Base-by-base conservation (phyloP, 1,140 invertebrate genomes). In the Rhagoletis zephyria region DNA sequence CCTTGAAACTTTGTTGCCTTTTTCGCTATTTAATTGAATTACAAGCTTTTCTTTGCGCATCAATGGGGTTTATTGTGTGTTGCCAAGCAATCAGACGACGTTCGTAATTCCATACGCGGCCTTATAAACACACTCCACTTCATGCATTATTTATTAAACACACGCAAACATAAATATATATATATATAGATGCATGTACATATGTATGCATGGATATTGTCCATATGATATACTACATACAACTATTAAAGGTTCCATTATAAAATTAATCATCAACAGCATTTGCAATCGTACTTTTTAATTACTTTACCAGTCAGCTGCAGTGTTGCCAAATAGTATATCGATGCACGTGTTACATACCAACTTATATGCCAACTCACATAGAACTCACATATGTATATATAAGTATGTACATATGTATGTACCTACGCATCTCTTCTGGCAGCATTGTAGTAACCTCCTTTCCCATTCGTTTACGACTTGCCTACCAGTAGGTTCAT, bases 241-340 rank as follows among this genome's bases (percentile, higher is more conserved):
- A 74, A 74, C 70, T 4, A 45, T 74, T 74, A 74, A 74, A 74
- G 14, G 0, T 19, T 19, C 48, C 74, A 14, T 12, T 56, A 30
- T 56, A 81, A 56, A 4, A 81, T 81, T 56, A 81, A 51, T n/a
- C 74, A 81, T 56, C 19, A 81, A 81, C 45, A 77, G 16, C 48
- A 81, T n/a, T 30, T 81, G 48, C n/a, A 59, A 81, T 81, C 56
- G 74, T 81, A 56, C n/a, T 81, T 56, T 81, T 81, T 81, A 81
- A 81, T 81, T 81, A 56, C 74, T 81, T 59, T 81, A 81, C 48
- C 30, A 81, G 74, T 81, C 74, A 56, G 74, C 48, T 81, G 48
- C 74, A 81, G 16, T 81, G 74, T 81, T 81, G 74, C 74, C 74
- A 14, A 81, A 81, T 30, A 56, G n/a, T 81, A 51, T 30, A n/a